A percentile compares a stretch with the other conserved stretches of the same genome.
These are phyloP conservation scores for Apaloderma vittatum DNA, from an alignment of 2,113 vertebrate genomes.

Conservation along the genomic window DNA sequence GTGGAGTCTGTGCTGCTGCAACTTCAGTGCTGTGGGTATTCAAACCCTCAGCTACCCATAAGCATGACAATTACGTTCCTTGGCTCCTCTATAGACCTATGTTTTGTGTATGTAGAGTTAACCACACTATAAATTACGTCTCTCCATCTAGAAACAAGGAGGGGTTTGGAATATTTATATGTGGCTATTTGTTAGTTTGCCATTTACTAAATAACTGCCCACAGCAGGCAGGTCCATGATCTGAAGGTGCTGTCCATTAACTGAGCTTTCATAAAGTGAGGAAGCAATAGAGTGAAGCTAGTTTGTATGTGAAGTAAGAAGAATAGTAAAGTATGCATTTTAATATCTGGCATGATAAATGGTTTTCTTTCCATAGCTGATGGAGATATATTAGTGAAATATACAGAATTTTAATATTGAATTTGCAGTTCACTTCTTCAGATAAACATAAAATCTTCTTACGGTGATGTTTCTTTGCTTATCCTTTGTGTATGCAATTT, in stretches of 20 bases:
- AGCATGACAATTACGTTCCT: background rate
- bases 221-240: background rate
- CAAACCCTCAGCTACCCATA: background rate
- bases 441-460: background rate
- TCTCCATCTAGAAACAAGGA: background rate
- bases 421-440: conserved; percentile 13
- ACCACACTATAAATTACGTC: background rate
- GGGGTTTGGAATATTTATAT: background rate
- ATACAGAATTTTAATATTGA: background rate
- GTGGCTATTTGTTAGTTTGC: background rate
- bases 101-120: background rate
- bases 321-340: background rate
- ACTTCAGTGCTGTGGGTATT: background rate
- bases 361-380: background rate
- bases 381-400: conserved; percentile 3
- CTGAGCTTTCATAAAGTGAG: background rate
- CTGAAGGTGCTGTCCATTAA: background rate
- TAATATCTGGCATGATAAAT: background rate
- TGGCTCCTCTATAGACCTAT: background rate
- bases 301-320: background rate
- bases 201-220: background rate
- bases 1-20: background rate
- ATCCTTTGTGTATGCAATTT: conserved; percentile 36
- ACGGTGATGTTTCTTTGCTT: background rate
- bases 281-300: background rate